These are phyloP conservation scores for Drepanosiphum platanoidis DNA, from an alignment of 2,888 invertebrate species.

Conservation along the genomic window DNA sequence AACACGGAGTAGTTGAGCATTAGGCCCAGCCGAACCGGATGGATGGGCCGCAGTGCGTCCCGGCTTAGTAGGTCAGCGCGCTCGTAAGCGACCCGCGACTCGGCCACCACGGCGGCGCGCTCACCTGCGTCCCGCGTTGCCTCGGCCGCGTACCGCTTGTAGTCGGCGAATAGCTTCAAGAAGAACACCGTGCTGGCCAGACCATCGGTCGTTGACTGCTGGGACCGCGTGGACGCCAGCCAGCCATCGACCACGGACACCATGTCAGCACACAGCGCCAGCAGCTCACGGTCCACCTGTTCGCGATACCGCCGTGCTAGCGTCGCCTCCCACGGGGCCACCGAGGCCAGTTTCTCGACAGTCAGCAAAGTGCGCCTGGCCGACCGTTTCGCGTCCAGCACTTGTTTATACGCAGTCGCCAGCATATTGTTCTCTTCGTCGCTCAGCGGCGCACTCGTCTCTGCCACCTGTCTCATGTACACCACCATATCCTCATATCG, in stretches of 20 bases:
- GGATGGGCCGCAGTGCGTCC: not conserved
- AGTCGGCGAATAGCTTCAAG: constrained; percentile 46
- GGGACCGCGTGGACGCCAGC: not conserved
- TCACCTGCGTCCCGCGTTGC: not conserved
- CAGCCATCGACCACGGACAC: not conserved
- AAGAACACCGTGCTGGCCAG: constrained; percentile 23
- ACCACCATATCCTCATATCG: constrained; percentile 42
- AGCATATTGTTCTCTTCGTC: constrained; percentile 40
- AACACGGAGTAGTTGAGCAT: constrained; percentile 57
- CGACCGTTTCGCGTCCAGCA: constrained; percentile 31
- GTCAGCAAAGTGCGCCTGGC: constrained; percentile 9
- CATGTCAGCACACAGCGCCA: constrained; percentile 6
- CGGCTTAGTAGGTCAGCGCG: constrained; percentile 4
- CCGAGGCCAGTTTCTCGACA: constrained; percentile 1
- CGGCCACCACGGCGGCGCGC: not conserved
- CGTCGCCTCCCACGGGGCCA: not conserved
- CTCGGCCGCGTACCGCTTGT: constrained; percentile 44
- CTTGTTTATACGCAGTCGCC: constrained; percentile 33
- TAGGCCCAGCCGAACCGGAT: constrained; percentile 38
- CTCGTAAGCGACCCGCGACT: constrained; percentile 38
- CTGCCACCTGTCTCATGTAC: constrained; percentile 6
- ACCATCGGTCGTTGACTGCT: not conserved
- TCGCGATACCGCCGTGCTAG: constrained; percentile 1
- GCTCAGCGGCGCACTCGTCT: constrained; percentile 11
- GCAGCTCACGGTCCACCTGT: constrained; percentile 5